A percentile compares a stretch with the other conserved stretches of the same genome.
phyloP scores from a whole-genome alignment of 2,797 vertebrate genomes.

The Hylomyscus alleni region DNA sequence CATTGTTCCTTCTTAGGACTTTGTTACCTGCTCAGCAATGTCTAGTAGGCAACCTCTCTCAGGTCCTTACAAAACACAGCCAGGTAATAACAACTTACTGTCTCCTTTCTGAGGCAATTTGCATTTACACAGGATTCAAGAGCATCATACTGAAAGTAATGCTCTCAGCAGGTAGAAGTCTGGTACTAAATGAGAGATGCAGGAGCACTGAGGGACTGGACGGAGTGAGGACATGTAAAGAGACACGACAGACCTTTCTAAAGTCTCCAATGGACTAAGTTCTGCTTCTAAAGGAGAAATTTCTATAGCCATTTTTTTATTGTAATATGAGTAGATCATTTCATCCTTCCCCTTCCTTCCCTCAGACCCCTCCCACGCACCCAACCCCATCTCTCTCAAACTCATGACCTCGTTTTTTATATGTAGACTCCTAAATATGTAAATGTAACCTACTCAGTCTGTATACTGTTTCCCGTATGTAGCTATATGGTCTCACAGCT shows the following conservation, averaged over 20 bases:
- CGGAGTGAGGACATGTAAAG: neutral
- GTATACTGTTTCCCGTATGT: no score
- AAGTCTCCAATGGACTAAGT: neutral
- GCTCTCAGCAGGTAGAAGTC: slow-evolving; percentile 47
- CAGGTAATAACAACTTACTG: slow-evolving; percentile 12
- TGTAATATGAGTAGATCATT: neutral
- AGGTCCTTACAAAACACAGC: slow-evolving; percentile 3
- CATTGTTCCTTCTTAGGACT: neutral
- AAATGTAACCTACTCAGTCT: neutral
- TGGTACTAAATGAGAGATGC: neutral
- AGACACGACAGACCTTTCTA: neutral
- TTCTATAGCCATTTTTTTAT: no score
- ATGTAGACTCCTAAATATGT: neutral
- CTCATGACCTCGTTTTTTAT: no score
- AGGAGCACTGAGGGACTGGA: neutral
- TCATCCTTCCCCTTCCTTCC: neutral
- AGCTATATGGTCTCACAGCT: neutral
- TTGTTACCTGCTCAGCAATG: neutral
- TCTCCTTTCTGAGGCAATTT: slow-evolving; percentile 42
- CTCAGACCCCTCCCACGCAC: neutral
- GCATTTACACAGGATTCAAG: slow-evolving; percentile 64
- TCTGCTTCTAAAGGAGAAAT: neutral
- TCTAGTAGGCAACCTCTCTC: neutral
- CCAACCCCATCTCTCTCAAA: neutral
- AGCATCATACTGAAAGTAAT: neutral